These are phyloP conservation scores for Tautogolabrus adspersus DNA, from an alignment of 2,113 vertebrate species.

Conservation along the genomic window DNA sequence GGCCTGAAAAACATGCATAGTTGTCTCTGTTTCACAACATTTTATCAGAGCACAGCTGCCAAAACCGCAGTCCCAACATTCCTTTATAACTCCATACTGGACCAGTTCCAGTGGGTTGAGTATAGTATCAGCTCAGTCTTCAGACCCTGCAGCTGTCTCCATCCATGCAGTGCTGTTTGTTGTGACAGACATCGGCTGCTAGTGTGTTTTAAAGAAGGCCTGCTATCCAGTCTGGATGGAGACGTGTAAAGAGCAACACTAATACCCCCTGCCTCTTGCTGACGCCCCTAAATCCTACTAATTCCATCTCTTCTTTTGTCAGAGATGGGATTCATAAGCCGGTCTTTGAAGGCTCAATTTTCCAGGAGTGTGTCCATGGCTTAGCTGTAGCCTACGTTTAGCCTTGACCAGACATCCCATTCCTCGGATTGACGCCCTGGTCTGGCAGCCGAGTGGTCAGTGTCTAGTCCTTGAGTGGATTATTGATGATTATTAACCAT, in stretches of 20 bases:
- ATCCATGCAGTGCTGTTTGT: conserved; percentile 54
- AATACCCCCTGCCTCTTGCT: conserved; percentile 69
- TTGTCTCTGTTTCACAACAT: conserved; percentile 76
- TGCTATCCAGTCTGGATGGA: conserved; percentile 65
- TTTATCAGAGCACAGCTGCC: conserved; percentile 72
- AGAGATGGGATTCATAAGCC: conserved; percentile 76
- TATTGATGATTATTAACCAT: conserved; percentile 56
- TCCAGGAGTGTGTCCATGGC: conserved; percentile 73
- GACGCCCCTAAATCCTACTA: conserved; percentile 78
- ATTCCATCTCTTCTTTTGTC: conserved; percentile 80
- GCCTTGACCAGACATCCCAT: conserved; percentile 42
- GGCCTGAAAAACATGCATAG: conserved; percentile 74
- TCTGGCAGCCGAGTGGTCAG: conserved; percentile 53
- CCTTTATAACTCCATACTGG: conserved; percentile 74
- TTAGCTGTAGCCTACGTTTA: conserved; percentile 58
- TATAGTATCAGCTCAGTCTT: conserved; percentile 55
- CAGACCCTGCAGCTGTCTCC: conserved; percentile 74
- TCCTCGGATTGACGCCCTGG: conserved; percentile 38
- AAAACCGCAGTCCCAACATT: conserved; percentile 76
- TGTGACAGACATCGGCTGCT: conserved; percentile 63
- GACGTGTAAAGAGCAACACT: conserved; percentile 70
- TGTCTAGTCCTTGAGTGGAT: conserved; percentile 34
- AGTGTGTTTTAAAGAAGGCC: conserved; percentile 51
- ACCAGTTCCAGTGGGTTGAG: conserved; percentile 66
- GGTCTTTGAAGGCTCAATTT: conserved; percentile 79